Conservation (phyloP, 2,797 vertebrate genomes). For the Cephalopachus bancanus region DNA sequence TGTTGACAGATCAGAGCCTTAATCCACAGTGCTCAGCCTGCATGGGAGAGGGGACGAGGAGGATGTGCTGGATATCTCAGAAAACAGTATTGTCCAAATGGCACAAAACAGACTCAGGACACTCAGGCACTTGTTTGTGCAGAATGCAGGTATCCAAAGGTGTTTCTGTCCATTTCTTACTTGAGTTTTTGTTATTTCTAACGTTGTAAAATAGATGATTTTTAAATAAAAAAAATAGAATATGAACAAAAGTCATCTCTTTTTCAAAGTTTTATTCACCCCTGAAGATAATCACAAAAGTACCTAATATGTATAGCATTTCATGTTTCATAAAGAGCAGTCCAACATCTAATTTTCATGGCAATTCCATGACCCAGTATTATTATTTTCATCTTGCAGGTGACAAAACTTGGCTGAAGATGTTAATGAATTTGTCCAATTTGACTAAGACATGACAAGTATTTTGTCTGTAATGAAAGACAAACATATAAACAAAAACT, state of each 20-base stretch:
- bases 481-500: not conserved
- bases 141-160: not conserved
- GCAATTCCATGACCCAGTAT: not conserved
- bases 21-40: not conserved
- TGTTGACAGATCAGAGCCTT: constrained; percentile 43
- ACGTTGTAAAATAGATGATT: not conserved
- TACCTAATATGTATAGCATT: not conserved
- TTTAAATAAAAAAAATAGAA: constrained; percentile 16
- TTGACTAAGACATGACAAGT: not conserved
- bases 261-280: not conserved
- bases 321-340: not conserved
- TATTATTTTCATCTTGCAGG: not conserved
- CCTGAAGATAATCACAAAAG: not conserved
- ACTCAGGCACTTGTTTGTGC: not conserved
- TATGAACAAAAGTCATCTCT: not conserved
- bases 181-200: constrained; percentile 4
- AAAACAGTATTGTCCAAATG: not conserved
- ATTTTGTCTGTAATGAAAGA: constrained; percentile 3
- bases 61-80: not conserved
- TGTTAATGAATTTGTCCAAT: not conserved
- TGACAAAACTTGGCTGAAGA: not conserved
- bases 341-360: not conserved
- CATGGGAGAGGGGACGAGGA: accelerated
- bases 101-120: not conserved
- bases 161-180: not conserved